phyloP scores from a whole-genome alignment of 1,140 invertebrate species.

The Dinoponera quadriceps region DNA sequence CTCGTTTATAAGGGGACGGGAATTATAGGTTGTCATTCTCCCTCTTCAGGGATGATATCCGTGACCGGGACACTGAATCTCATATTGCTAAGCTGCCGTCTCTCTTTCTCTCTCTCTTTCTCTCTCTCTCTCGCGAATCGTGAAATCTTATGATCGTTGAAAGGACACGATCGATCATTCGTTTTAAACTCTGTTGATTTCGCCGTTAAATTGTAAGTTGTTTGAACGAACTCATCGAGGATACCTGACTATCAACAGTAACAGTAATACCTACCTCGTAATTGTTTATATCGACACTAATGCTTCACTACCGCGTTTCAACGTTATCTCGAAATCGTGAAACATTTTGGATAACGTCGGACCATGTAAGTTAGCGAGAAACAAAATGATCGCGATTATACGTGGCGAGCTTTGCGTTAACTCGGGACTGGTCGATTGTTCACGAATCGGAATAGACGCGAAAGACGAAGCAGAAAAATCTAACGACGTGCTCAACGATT shows the following conservation, averaged over 20 bases:
- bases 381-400: neutral
- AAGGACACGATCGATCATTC: slow-evolving; percentile 1
- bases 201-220: neutral
- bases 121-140: neutral
- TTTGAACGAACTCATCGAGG: neutral
- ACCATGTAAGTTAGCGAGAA: neutral
- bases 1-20: neutral
- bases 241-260: neutral
- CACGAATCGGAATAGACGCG: neutral
- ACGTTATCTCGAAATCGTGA: neutral
- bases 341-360: neutral
- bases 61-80: neutral
- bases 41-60: neutral
- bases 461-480: slow-evolving; percentile 1
- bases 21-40: slow-evolving; percentile 18
- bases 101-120: too few relatives aligned
- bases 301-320: slow-evolving; percentile 9
- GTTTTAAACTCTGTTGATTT: neutral
- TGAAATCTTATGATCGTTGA: neutral
- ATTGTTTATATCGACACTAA: neutral
- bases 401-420: neutral
- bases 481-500: neutral
- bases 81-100: neutral
- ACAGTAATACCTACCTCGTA: neutral
- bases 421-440: neutral